Evolutionary conservation across 2,797 vertebrate genomes (phyloP).

Genomic region (Lepilemur ruficaudatus): DNA sequence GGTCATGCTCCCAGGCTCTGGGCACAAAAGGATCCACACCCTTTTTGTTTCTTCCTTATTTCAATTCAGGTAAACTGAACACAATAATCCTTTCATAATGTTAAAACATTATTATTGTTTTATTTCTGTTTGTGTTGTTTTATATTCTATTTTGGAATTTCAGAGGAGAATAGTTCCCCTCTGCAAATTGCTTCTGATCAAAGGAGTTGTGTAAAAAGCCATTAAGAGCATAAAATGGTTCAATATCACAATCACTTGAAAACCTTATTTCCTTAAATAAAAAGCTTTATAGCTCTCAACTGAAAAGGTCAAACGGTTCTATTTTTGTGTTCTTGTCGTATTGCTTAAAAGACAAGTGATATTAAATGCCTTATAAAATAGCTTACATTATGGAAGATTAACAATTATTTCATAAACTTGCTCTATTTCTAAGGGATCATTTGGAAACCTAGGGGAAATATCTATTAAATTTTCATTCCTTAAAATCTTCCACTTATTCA

Average conservation of each 20-base stretch:
- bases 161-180: neutral
- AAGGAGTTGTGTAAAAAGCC: conserved; percentile 13
- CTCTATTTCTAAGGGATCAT: conserved; percentile 5
- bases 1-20: neutral
- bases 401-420: neutral
- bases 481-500: neutral
- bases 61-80: conserved; percentile 19
- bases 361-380: neutral
- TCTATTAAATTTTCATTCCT: neutral
- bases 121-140: neutral
- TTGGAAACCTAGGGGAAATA: neutral
- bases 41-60: neutral
- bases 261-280: conserved; percentile 13
- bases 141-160: neutral
- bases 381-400: neutral
- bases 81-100: neutral
- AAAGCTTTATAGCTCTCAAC: neutral
- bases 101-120: neutral
- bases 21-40: neutral
- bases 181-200: neutral
- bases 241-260: neutral
- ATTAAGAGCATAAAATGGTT: neutral
- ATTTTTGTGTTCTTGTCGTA: neutral
- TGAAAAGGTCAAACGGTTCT: conserved; percentile 1
- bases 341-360: neutral